These are phyloP conservation scores for Platypus cylindrus DNA, from an alignment of 2,888 invertebrate genomes.

Conservation along the genomic window DNA sequence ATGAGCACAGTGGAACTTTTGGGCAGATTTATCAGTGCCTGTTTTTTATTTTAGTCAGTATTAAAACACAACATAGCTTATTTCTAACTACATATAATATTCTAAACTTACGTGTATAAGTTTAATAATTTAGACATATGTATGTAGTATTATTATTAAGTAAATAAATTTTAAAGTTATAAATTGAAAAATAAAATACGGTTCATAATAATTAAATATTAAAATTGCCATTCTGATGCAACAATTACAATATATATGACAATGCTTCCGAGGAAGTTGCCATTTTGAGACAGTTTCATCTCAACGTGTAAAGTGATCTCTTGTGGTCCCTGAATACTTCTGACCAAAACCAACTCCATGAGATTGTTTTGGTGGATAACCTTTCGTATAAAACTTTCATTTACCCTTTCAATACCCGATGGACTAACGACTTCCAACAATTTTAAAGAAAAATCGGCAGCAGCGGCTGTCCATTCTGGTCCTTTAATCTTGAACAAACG, in stretches of 20 bases:
- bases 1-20: too few species aligned
- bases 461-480: constrained; percentile 55
- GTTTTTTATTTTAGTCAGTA: too few species aligned
- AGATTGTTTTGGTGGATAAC: constrained; percentile 42
- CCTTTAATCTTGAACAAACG: constrained; percentile 85
- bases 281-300: constrained; percentile 63
- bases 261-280: constrained; percentile 63
- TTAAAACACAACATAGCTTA: too few species aligned
- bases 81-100: too few species aligned
- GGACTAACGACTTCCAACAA: constrained; percentile 55
- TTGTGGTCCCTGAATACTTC: constrained; percentile 73
- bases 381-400: constrained; percentile 33
- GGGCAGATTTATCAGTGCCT: too few species aligned
- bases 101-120: too few species aligned
- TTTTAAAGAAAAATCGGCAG: constrained; percentile 62
- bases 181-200: not conserved
- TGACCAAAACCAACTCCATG: constrained; percentile 62
- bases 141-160: too few species aligned
- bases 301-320: constrained; percentile 77
- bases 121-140: too few species aligned
- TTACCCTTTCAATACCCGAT: constrained; percentile 36
- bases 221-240: constrained; percentile 75
- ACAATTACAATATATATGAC: constrained; percentile 75
- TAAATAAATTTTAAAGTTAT: too few species aligned
- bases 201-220: constrained; percentile 20